phyloP scores from a whole-genome alignment of 2,888 invertebrate genomes.

The Torymus auratus region DNA sequence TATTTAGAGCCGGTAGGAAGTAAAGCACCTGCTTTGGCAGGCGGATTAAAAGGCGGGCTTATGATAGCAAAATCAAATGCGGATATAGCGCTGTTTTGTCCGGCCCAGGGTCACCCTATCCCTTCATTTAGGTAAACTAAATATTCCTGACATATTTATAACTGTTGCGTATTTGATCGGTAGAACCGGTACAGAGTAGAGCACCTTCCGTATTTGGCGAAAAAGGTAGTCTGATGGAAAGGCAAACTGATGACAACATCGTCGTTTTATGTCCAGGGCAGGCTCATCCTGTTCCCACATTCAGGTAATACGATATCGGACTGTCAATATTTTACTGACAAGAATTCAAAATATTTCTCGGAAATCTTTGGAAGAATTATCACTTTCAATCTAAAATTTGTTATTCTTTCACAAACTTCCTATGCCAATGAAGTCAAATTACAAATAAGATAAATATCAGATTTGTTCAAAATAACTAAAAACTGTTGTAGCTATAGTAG shows the following conservation, averaged over 20 bases:
- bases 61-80: conserved; percentile 68
- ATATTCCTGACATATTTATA: not conserved
- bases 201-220: conserved; percentile 79
- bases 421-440: too few relatives aligned
- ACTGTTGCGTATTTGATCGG: conserved; percentile 41
- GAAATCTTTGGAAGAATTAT: not conserved
- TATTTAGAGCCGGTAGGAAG: conserved; percentile 80
- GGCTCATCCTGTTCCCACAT: conserved; percentile 83
- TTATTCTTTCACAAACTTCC: too few relatives aligned
- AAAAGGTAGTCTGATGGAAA: conserved; percentile 77
- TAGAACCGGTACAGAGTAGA: conserved; percentile 80
- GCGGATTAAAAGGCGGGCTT: conserved; percentile 71
- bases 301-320: conserved; percentile 79
- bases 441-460: too few relatives aligned
- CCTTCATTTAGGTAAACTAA: conserved; percentile 79
- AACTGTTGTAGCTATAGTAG: too few relatives aligned
- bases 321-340: conserved; percentile 58
- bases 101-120: conserved; percentile 84
- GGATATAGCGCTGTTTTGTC: conserved; percentile 81
- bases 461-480: too few relatives aligned
- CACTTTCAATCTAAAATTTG: too few relatives aligned
- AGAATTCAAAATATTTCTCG: not conserved
- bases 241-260: conserved; percentile 76
- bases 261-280: conserved; percentile 81
- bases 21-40: conserved; percentile 79